Evolutionary conservation across 2,888 invertebrate genomes (phyloP).

Genomic region (Orchestes rusci): DNA sequence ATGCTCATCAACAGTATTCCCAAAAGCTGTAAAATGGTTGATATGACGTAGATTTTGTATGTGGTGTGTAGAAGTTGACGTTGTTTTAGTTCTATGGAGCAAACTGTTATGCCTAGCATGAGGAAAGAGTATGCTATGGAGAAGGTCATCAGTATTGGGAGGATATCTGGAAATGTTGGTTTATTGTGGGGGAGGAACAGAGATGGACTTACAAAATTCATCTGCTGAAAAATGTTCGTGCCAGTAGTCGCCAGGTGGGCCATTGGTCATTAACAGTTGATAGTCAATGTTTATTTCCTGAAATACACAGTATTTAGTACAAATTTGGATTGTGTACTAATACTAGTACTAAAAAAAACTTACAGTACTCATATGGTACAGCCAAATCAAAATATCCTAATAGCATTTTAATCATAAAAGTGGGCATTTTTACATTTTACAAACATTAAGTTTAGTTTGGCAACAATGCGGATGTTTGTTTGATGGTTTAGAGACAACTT

Average conservation of each 20-base stretch:
- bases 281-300: constrained; percentile 74
- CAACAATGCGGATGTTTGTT: too few relatives aligned
- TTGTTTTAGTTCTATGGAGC: constrained; percentile 67
- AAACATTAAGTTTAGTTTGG: too few relatives aligned
- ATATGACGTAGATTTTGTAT: constrained; percentile 75
- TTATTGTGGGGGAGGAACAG: background rate
- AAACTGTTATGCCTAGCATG: constrained; percentile 63
- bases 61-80: constrained; percentile 81
- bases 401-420: background rate
- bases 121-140: constrained; percentile 66
- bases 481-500: too few relatives aligned
- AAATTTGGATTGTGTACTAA: background rate
- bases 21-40: constrained; percentile 61
- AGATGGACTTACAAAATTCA: constrained; percentile 73
- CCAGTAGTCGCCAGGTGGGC: constrained; percentile 71
- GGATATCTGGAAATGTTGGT: constrained; percentile 60
- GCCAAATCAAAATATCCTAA: too few relatives aligned
- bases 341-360: too few relatives aligned
- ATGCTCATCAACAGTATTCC: constrained; percentile 64
- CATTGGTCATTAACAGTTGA: constrained; percentile 83
- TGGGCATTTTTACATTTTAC: too few relatives aligned
- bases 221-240: constrained; percentile 90
- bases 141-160: constrained; percentile 73
- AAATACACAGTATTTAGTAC: background rate
- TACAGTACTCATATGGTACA: too few relatives aligned